These are phyloP conservation scores for Diaphora mendica DNA, from an alignment of 2,888 invertebrate species.

Conservation along the genomic window DNA sequence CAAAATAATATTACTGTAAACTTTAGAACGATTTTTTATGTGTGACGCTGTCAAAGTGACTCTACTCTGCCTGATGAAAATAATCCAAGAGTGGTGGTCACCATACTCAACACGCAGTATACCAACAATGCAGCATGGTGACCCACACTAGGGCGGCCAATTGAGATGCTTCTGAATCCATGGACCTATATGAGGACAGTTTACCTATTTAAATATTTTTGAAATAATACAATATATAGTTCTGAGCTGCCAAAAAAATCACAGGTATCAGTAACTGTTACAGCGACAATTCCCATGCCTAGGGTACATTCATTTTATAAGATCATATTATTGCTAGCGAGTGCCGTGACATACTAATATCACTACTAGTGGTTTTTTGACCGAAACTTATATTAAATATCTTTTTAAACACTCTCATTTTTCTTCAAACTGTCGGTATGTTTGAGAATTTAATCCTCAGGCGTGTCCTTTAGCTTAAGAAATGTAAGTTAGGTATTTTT, in stretches of 20 bases:
- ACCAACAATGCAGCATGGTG: too few relatives aligned
- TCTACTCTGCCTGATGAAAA: too few relatives aligned
- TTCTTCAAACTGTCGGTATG: background rate
- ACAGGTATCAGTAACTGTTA: background rate
- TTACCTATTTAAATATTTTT: too few relatives aligned
- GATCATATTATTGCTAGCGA: constrained; percentile 11
- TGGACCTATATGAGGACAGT: too few relatives aligned
- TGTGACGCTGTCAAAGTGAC: too few relatives aligned
- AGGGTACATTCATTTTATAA: background rate
- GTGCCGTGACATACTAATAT: constrained; percentile 6
- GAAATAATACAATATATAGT: background rate
- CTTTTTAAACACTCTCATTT: background rate
- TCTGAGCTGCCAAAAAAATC: background rate
- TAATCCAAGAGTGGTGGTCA: too few relatives aligned
- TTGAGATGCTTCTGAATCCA: too few relatives aligned
- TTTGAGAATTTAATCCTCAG: background rate
- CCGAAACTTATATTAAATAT: background rate
- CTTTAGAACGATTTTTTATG: background rate
- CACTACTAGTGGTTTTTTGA: background rate
- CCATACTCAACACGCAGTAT: too few relatives aligned
- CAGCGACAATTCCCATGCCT: constrained; percentile 1
- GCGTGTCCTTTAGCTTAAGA: too few relatives aligned
- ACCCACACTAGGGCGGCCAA: too few relatives aligned
- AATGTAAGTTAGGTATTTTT: too few relatives aligned
- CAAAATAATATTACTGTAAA: background rate